A percentile compares a stretch with the other conserved stretches of the same genome.
These are phyloP conservation scores for Pagetopsis macropterus DNA, from an alignment of 2,797 vertebrate genomes.

Conservation along the genomic window DNA sequence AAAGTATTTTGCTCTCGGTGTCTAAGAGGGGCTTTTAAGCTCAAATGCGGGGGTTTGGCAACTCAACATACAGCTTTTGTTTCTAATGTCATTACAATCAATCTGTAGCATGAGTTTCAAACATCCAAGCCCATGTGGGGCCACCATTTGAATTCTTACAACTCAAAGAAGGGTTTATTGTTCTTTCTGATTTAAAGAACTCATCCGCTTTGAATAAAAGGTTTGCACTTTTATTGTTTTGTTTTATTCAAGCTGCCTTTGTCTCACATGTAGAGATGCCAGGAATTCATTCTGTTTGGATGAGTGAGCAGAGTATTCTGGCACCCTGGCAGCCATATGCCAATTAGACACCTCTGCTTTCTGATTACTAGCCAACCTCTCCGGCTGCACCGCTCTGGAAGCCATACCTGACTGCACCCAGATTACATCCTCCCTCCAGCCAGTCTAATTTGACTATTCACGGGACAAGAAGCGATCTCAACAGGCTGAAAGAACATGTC, in stretches of 20 bases:
- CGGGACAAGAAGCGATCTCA: conserved; percentile 42
- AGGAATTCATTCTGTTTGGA: conserved; percentile 54
- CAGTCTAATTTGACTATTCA: conserved; percentile 69
- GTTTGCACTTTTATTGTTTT: conserved; percentile 7
- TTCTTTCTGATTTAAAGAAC: conserved; percentile 26
- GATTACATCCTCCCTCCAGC: conserved; percentile 65
- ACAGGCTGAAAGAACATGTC: conserved; percentile 44
- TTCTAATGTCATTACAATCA: conserved; percentile 17
- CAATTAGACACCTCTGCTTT: conserved; percentile 72
- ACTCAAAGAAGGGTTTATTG: not conserved
- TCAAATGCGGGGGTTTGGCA: conserved; percentile 19
- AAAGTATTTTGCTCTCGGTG: conserved; percentile 18
- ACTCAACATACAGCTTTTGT: conserved; percentile 7
- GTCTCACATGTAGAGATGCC: conserved; percentile 37
- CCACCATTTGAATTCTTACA: conserved; percentile 18
- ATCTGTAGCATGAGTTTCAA: conserved; percentile 12
- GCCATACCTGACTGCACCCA: conserved; percentile 75
- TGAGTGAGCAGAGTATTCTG: conserved; percentile 60
- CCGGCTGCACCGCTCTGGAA: conserved; percentile 51
- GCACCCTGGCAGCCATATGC: conserved; percentile 58
- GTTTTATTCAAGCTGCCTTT: conserved; percentile 29
- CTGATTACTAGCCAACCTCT: conserved; percentile 65
- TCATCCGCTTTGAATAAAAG: conserved; percentile 19
- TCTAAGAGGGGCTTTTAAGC: conserved; percentile 23
- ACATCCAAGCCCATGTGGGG: not conserved